A percentile compares a stretch with the other conserved stretches of the same genome.
Conservation (phyloP, 2,113 vertebrate species). For the Phylloscopus trochilus region DNA sequence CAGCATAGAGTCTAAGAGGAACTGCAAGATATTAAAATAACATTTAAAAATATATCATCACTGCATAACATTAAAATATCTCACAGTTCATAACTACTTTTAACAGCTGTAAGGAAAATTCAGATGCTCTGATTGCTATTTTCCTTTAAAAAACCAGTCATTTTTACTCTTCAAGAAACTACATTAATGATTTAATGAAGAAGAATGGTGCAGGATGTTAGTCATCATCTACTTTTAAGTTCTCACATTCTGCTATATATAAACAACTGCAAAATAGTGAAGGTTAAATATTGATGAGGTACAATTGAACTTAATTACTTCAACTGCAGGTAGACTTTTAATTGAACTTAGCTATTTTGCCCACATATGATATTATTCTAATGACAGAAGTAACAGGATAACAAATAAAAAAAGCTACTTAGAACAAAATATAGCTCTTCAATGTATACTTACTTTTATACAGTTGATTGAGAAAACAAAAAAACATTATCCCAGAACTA, state of each 20-base stretch:
- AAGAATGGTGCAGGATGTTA: neutral
- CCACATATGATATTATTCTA: slow-evolving; percentile 52
- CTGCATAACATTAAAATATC: neutral
- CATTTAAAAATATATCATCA: neutral
- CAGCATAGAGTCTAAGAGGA: neutral
- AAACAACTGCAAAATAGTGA: slow-evolving; percentile 4
- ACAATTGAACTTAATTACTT: slow-evolving; percentile 60
- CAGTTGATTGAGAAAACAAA: neutral
- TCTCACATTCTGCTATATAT: neutral
- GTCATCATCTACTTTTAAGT: neutral
- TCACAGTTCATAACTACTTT: neutral
- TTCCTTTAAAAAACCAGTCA: neutral
- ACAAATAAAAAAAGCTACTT: neutral
- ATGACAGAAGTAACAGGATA: neutral
- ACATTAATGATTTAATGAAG: neutral
- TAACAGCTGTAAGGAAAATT: neutral
- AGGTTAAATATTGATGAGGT: slow-evolving; percentile 32
- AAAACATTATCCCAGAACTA: neutral
- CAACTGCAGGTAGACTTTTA: slow-evolving; percentile 73
- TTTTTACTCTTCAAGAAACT: neutral
- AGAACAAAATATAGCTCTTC: neutral
- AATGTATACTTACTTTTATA: neutral
- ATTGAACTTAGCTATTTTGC: slow-evolving; percentile 64
- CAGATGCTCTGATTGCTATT: neutral
- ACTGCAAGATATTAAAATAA: neutral